phyloP scores from a whole-genome alignment of 2,113 vertebrate species.

The Calypte anna region DNA sequence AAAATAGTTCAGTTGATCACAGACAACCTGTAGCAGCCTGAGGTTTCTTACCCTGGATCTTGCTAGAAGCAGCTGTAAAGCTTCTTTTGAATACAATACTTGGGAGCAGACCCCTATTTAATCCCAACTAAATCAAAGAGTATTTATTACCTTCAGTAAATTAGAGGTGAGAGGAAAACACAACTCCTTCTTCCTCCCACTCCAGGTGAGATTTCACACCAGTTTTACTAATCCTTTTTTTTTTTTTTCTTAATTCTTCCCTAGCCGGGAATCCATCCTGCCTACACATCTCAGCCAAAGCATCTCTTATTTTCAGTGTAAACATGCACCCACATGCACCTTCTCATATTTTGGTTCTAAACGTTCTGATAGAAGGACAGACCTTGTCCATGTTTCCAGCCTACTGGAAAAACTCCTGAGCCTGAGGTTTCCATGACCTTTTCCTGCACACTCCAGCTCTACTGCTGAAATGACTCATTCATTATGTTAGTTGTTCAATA shows the following conservation, averaged over 20 bases:
- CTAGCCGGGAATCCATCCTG: not conserved
- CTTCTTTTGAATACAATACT: not conserved
- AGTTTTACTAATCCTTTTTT: not conserved
- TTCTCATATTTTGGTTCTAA: not conserved
- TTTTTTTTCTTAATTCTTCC: not conserved
- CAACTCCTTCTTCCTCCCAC: not conserved
- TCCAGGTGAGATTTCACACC: not conserved
- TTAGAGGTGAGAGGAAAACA: not conserved
- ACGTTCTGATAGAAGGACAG: not conserved
- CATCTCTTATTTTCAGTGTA: not conserved
- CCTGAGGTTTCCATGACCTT: not conserved
- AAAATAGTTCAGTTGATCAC: not conserved
- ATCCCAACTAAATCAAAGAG: not conserved
- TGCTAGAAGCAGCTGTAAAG: accelerated
- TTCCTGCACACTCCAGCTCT: not conserved
- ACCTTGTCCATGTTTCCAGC: not conserved
- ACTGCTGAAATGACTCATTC: not conserved
- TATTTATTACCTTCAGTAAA: not conserved
- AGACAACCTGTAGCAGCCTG: not conserved
- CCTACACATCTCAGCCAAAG: not conserved
- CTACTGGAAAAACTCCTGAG: not conserved
- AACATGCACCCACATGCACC: not conserved
- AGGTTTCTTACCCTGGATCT: not conserved
- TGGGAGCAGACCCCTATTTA: not conserved
- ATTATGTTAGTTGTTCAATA: not conserved